Percentiles rank a stretch among this genome's conserved stretches.
Evolutionary conservation across 2,113 vertebrate genomes (phyloP).

Genomic region (Smithornis capensis): DNA sequence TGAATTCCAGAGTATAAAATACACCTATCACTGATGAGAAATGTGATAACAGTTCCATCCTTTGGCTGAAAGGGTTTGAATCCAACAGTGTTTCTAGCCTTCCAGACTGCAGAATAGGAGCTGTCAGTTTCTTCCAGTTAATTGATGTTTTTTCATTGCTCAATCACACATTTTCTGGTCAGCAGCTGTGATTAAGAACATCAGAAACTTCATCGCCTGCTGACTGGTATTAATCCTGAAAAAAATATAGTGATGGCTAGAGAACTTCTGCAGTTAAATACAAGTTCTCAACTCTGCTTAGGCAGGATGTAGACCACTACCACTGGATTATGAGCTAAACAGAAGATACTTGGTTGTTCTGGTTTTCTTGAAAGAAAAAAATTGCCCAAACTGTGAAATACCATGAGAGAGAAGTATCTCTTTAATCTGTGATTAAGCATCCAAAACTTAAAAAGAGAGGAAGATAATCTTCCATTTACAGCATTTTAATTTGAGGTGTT

Average conservation of each 20-base stretch:
- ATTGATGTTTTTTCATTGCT: not conserved
- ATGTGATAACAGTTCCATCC: not conserved
- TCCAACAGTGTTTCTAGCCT: not conserved
- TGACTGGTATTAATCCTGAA: not conserved
- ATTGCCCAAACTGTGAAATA: not conserved
- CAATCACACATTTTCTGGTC: not conserved
- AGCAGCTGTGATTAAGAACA: not conserved
- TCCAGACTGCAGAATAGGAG: not conserved
- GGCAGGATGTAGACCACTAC: not conserved
- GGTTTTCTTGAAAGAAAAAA: not conserved
- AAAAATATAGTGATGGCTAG: not conserved
- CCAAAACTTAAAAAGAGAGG: not conserved
- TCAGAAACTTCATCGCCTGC: not conserved
- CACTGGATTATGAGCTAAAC: not conserved
- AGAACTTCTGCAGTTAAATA: not conserved
- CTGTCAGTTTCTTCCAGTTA: not conserved
- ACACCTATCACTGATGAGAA: not conserved
- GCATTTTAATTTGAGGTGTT: not conserved
- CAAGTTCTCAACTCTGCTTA: not conserved
- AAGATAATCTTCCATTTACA: not conserved
- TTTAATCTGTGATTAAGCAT: not conserved
- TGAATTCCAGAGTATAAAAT: not conserved
- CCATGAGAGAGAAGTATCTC: not conserved
- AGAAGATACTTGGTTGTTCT: not conserved
- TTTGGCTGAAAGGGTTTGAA: not conserved